phyloP scores from a whole-genome alignment of 2,888 invertebrate genomes.

The Papilio gigon region DNA sequence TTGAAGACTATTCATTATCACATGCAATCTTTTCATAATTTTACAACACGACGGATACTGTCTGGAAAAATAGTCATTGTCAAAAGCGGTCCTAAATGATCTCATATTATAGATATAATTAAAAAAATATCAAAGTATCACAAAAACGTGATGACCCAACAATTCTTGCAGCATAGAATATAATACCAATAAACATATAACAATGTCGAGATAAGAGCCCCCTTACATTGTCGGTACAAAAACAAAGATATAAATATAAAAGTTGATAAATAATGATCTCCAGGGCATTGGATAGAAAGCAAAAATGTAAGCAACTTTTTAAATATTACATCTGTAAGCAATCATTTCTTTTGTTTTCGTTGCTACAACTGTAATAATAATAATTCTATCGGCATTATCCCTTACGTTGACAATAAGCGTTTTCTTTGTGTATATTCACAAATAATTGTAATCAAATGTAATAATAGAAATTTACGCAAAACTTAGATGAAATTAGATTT shows the following conservation, averaged over 20 bases:
- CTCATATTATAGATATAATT: not conserved
- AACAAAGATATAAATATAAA: slow-evolving; percentile 42
- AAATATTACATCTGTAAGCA: slow-evolving; percentile 36
- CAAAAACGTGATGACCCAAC: slow-evolving; percentile 1
- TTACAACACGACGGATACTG: not conserved
- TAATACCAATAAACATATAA: slow-evolving; percentile 26
- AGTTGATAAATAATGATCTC: slow-evolving; percentile 38
- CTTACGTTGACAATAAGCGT: slow-evolving; percentile 11
- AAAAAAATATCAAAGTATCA: not conserved
- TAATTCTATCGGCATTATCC: slow-evolving; percentile 5
- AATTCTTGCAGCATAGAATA: slow-evolving; percentile 12
- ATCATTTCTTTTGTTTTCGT: slow-evolving; percentile 34
- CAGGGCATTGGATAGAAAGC: slow-evolving; percentile 16
- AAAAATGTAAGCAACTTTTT: slow-evolving; percentile 39
- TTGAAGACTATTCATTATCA: no score
- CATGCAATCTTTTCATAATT: not conserved
- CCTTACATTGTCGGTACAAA: slow-evolving; percentile 37
- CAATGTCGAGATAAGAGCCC: slow-evolving; percentile 31
- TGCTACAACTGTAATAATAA: slow-evolving; percentile 23
- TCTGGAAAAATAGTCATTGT: not conserved
- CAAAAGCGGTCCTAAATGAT: not conserved
- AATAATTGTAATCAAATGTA: no score
- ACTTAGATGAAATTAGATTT: no score
- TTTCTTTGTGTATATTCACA: slow-evolving; percentile 1
- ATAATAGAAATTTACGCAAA: not conserved